Conservation (phyloP, 2,797 vertebrate species). For the Pogonophryne albipinna region DNA sequence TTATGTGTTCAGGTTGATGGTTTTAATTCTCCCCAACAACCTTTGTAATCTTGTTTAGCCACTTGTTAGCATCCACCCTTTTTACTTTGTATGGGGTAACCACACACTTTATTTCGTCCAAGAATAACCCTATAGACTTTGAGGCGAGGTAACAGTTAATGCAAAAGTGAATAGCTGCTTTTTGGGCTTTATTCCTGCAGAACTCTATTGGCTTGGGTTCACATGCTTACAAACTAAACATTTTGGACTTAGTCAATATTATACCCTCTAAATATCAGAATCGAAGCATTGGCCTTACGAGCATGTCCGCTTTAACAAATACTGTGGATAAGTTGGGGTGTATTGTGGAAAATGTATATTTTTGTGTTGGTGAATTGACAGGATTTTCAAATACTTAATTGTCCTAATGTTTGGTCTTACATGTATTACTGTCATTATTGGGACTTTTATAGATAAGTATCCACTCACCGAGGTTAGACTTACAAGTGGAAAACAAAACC, state of each 20-base stretch:
- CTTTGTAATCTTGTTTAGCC: too few relatives aligned
- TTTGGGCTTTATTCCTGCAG: too few relatives aligned
- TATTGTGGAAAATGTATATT: not conserved
- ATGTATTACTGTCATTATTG: slow-evolving; percentile 28
- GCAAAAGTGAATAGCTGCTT: too few relatives aligned
- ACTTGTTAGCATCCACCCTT: too few relatives aligned
- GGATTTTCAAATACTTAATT: slow-evolving; percentile 27
- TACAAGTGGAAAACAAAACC: slow-evolving; percentile 57
- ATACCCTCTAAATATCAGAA: not conserved
- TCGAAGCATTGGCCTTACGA: not conserved
- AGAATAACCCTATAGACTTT: too few relatives aligned
- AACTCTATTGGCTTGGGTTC: not conserved
- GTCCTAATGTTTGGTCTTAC: slow-evolving; percentile 9
- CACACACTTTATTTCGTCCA: too few relatives aligned
- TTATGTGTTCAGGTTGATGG: too few relatives aligned
- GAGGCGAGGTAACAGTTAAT: too few relatives aligned
- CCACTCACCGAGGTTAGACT: slow-evolving; percentile 40
- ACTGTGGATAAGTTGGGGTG: not conserved
- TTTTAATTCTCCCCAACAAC: too few relatives aligned
- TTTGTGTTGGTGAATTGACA: slow-evolving; percentile 24
- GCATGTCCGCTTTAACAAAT: too few relatives aligned
- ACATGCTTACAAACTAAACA: not conserved
- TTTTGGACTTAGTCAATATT: not conserved
- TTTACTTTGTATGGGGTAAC: too few relatives aligned
- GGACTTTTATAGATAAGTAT: slow-evolving; percentile 27